These are phyloP conservation scores for Conopomorpha cramerella DNA, from an alignment of 1,140 invertebrate species.

Conservation along the genomic window DNA sequence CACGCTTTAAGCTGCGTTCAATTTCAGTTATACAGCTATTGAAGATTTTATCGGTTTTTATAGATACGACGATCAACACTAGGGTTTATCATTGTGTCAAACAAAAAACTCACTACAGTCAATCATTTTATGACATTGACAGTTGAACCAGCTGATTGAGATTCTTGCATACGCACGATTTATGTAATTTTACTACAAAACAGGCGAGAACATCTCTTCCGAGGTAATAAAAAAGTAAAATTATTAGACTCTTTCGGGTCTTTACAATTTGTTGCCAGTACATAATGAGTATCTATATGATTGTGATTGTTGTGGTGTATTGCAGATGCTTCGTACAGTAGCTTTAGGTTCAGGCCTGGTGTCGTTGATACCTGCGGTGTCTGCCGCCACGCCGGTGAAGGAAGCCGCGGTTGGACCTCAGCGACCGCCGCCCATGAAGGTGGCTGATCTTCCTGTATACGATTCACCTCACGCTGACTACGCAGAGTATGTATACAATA, in stretches of 20 bases:
- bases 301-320: conserved; percentile 6
- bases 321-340: conserved; percentile 47
- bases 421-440: conserved; percentile 44
- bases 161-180: conserved; percentile 18
- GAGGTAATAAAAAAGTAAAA: conserved; percentile 25
- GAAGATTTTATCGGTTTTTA: too few species aligned
- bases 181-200: conserved; percentile 46
- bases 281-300: too few species aligned
- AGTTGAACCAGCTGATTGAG: too few species aligned
- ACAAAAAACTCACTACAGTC: too few species aligned
- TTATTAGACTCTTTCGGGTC: too few species aligned
- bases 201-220: conserved; percentile 12
- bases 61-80: too few species aligned
- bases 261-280: too few species aligned
- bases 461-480: conserved; percentile 48
- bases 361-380: conserved; percentile 27
- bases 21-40: too few species aligned
- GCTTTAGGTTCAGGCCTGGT: conserved; percentile 36
- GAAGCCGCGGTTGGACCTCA: conserved; percentile 14
- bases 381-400: conserved; percentile 36
- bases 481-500: conserved; percentile 27
- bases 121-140: too few species aligned
- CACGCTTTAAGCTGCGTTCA: too few species aligned
- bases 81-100: too few species aligned
- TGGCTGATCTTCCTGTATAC: conserved; percentile 62